Evolutionary conservation across 2,888 invertebrate genomes (phyloP).

Genomic region (Eurois occulta): DNA sequence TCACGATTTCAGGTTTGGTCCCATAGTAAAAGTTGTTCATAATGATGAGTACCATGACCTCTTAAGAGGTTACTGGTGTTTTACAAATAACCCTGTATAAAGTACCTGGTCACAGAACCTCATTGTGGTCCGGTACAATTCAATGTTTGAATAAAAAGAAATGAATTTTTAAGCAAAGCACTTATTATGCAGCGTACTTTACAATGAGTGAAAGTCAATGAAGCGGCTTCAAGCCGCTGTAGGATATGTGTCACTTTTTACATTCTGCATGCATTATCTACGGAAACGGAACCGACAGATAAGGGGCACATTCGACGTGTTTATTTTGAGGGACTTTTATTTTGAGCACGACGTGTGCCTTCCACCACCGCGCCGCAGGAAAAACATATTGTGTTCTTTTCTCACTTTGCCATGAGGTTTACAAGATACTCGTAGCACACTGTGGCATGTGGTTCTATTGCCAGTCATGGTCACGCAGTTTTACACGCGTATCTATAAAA

Average conservation of each 20-base stretch:
- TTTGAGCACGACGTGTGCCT: neutral
- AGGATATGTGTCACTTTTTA: constrained; percentile 2
- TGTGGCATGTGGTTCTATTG: no score
- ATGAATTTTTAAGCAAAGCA: constrained; percentile 5
- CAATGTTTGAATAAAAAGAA: neutral
- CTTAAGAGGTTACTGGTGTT: no score
- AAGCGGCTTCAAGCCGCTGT: neutral
- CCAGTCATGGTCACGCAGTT: no score
- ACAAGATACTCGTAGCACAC: neutral
- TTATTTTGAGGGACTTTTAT: neutral
- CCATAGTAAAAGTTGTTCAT: no score
- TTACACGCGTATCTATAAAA: no score
- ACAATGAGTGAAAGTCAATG: constrained; percentile 4
- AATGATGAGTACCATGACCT: no score
- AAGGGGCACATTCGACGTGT: neutral
- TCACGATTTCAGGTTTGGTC: no score
- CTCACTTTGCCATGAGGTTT: neutral
- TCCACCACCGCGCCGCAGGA: neutral
- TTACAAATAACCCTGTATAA: no score
- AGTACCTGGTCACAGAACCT: neutral
- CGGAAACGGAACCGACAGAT: neutral
- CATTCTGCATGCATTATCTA: neutral
- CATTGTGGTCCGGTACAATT: neutral
- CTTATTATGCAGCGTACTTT: constrained; percentile 13
- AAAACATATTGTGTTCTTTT: neutral